A percentile compares a stretch with the other conserved stretches of the same genome.
These are phyloP conservation scores for Siniperca scherzeri DNA, from an alignment of 2,797 vertebrate species.

Conservation along the genomic window DNA sequence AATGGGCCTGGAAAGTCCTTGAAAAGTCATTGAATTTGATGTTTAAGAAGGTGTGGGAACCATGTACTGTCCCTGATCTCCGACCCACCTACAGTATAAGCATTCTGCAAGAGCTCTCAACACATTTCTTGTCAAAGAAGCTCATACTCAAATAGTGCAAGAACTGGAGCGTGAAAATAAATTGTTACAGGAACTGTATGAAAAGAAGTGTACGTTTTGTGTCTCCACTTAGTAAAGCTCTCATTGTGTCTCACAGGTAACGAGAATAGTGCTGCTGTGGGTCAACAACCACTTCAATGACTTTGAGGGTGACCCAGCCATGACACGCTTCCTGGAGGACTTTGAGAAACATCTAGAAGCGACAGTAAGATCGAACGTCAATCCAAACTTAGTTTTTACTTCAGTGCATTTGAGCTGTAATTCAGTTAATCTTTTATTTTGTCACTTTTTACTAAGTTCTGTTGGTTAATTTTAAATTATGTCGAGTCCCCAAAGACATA, in stretches of 20 bases:
- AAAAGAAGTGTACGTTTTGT: neutral
- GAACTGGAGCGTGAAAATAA: neutral
- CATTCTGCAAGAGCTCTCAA: neutral
- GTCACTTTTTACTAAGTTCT: neutral
- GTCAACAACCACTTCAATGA: conserved; percentile 99
- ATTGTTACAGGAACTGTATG: neutral
- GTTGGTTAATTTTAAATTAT: neutral
- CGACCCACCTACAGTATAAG: neutral
- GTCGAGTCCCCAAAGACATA: neutral
- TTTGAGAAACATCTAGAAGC: conserved; percentile 94
- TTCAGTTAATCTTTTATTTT: neutral
- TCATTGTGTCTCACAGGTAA: conserved; percentile 87
- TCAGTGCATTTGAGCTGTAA: neutral
- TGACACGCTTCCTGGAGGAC: conserved; percentile 96
- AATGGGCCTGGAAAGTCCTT: too few relatives aligned
- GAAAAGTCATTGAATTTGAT: too few relatives aligned
- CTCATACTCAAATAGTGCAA: neutral
- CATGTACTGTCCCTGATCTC: too few relatives aligned
- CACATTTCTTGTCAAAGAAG: neutral
- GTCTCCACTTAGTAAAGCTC: conserved; percentile 8
- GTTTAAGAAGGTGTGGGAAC: too few relatives aligned
- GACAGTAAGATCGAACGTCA: conserved; percentile 83
- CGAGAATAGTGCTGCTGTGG: conserved; percentile 96
- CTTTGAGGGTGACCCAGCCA: conserved; percentile 96
- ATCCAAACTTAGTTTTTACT: neutral